Percentiles rank a stretch among this genome's conserved stretches.
phyloP scores from a whole-genome alignment of 2,797 vertebrate genomes.

The Neomorphus geoffroyi region DNA sequence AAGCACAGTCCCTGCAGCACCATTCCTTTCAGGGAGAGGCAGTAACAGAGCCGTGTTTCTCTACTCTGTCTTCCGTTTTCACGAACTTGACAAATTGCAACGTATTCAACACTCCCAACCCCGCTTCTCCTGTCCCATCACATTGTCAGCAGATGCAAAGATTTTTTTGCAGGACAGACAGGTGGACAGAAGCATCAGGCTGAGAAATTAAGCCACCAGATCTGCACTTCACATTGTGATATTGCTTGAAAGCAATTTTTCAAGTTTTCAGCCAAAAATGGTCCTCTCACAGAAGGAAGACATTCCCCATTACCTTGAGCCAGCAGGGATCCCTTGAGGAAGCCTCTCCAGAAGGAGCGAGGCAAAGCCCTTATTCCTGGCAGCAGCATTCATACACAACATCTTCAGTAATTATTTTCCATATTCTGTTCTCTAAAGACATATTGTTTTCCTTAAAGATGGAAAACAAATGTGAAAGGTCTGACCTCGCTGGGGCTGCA shows the following conservation, averaged over 20 bases:
- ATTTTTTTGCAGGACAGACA: not conserved
- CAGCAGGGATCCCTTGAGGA: not conserved
- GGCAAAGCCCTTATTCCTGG: not conserved
- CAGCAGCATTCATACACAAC: not conserved
- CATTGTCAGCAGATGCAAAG: not conserved
- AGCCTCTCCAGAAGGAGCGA: not conserved
- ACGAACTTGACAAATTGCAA: not conserved
- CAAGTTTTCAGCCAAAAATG: not conserved
- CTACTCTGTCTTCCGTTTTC: not conserved
- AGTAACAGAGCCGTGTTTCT: not conserved
- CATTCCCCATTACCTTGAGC: not conserved
- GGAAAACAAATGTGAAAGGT: conserved; percentile 1
- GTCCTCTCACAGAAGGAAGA: not conserved
- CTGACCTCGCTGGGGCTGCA: not conserved
- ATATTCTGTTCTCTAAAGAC: not conserved
- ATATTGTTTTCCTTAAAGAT: not conserved
- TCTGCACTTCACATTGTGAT: not conserved
- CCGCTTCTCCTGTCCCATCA: not conserved
- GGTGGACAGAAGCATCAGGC: not conserved
- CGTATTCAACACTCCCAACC: not conserved
- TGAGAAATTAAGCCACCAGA: not conserved
- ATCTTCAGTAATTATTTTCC: not conserved
- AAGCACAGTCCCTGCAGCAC: not conserved
- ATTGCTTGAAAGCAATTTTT: not conserved
- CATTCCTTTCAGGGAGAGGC: not conserved